Percentiles rank a stretch among this genome's conserved stretches.
These are phyloP conservation scores for Pogona vitticeps DNA, from an alignment of 2,113 vertebrate species.

Conservation along the genomic window DNA sequence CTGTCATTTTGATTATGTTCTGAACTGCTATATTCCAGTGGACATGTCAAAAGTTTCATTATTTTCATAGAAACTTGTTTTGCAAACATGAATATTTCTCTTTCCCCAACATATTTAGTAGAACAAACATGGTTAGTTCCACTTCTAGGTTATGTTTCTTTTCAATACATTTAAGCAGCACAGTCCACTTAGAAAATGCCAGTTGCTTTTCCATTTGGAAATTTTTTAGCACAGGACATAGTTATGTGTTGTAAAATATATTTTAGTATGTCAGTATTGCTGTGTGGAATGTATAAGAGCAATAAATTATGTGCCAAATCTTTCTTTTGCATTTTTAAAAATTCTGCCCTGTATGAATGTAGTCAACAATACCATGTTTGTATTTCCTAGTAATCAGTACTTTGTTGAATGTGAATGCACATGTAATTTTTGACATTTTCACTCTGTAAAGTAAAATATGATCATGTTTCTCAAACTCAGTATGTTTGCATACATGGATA, in stretches of 20 bases:
- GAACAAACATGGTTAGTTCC: constrained; percentile 18
- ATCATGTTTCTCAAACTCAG: background rate
- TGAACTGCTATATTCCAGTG: constrained; percentile 54
- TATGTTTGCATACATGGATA: background rate
- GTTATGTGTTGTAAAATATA: constrained; percentile 10
- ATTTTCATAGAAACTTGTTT: constrained; percentile 31
- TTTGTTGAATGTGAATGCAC: constrained; percentile 34
- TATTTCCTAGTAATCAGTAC: background rate
- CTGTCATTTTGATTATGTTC: constrained; percentile 44
- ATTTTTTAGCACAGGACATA: constrained; percentile 22
- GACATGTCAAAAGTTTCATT: constrained; percentile 65
- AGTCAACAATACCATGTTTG: background rate
- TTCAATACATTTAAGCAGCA: constrained; percentile 6
- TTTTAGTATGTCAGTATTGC: constrained; percentile 14
- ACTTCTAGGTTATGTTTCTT: background rate
- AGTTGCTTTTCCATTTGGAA: background rate
- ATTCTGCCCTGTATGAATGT: background rate
- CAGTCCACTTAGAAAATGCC: constrained; percentile 11
- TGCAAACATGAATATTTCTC: constrained; percentile 38
- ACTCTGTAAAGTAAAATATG: constrained; percentile 46
- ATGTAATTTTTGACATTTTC: constrained; percentile 66
- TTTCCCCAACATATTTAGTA: background rate
- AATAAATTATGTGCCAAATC: constrained; percentile 55
- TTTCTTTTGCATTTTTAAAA: constrained; percentile 26
- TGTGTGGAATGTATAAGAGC: constrained; percentile 46